phyloP scores from a whole-genome alignment of 2,797 vertebrate genomes.

The Leptodactylus fallax region DNA sequence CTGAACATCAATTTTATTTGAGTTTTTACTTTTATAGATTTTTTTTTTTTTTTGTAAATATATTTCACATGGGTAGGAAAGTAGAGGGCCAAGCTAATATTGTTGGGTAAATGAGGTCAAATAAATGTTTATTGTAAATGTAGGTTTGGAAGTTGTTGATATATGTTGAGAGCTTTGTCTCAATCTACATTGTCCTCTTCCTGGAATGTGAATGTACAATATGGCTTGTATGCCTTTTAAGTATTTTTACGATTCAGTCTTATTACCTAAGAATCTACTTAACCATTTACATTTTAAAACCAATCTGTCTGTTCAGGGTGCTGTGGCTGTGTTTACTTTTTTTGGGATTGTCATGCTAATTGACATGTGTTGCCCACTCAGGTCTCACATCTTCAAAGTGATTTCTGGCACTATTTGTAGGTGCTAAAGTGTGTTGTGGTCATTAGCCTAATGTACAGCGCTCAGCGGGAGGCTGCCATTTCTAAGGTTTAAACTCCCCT shows the following conservation, averaged over 20 bases:
- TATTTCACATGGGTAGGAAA: too few species aligned
- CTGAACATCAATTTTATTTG: neutral
- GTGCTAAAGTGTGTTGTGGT: conserved; percentile 52
- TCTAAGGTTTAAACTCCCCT: neutral
- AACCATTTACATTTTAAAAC: conserved; percentile 30
- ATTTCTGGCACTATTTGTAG: conserved; percentile 43
- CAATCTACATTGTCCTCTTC: neutral
- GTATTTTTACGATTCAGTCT: conserved; percentile 6
- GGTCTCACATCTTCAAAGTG: conserved; percentile 41
- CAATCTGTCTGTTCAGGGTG: neutral
- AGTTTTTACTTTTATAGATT: neutral
- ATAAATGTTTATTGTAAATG: neutral
- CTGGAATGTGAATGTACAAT: conserved; percentile 26
- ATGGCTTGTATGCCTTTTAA: neutral
- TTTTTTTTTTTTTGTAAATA: too few species aligned
- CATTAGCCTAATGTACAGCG: conserved; percentile 43
- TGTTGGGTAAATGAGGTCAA: neutral
- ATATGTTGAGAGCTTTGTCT: neutral
- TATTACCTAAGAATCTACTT: conserved; percentile 33
- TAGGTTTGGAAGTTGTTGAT: neutral
- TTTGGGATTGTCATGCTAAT: conserved; percentile 65
- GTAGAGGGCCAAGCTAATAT: neutral
- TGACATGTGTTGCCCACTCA: conserved; percentile 33
- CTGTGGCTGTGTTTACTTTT: conserved; percentile 13
- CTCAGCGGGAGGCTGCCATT: conserved; percentile 10